phyloP scores from a whole-genome alignment of 2,888 invertebrate genomes.

The Neelides folsomi region DNA sequence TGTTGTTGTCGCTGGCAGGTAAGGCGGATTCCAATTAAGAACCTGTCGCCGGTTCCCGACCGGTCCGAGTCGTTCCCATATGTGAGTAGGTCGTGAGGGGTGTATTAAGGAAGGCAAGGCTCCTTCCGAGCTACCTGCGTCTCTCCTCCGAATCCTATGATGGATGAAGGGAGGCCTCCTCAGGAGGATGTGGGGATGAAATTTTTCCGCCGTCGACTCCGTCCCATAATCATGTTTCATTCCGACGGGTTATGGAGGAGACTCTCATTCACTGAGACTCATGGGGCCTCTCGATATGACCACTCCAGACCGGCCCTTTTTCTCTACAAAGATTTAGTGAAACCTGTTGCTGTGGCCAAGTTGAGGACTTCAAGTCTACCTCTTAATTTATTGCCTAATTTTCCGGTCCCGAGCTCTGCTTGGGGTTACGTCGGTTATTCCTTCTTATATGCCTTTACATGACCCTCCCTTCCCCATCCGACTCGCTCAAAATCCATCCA shows the following conservation, averaged over 20 bases:
- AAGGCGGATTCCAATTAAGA: constrained; percentile 29
- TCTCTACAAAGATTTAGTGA: constrained; percentile 10
- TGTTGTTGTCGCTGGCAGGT: constrained; percentile 22
- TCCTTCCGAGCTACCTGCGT: neutral
- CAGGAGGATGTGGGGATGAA: constrained; percentile 7
- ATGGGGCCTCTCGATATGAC: constrained; percentile 8
- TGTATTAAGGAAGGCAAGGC: neutral
- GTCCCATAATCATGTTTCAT: constrained; percentile 12
- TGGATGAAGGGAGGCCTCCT: constrained; percentile 9
- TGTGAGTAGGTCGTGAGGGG: neutral
- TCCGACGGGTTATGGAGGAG: constrained; percentile 5
- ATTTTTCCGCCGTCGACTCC: neutral
- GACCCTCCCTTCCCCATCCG: no score
- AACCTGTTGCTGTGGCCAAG: constrained; percentile 21
- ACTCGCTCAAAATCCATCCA: no score
- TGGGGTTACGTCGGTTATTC: constrained; percentile 19
- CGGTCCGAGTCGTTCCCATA: constrained; percentile 6
- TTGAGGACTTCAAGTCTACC: constrained; percentile 14
- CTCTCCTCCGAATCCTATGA: constrained; percentile 6
- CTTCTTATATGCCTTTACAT: no score
- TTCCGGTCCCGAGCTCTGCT: constrained; percentile 24
- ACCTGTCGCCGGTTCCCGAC: constrained; percentile 24
- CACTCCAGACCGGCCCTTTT: constrained; percentile 1
- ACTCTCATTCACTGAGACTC: constrained; percentile 7
- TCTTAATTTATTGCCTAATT: constrained; percentile 28